Evolutionary conservation across 2,113 vertebrate genomes (phyloP).

Genomic region (Burhinus bistriatus): DNA sequence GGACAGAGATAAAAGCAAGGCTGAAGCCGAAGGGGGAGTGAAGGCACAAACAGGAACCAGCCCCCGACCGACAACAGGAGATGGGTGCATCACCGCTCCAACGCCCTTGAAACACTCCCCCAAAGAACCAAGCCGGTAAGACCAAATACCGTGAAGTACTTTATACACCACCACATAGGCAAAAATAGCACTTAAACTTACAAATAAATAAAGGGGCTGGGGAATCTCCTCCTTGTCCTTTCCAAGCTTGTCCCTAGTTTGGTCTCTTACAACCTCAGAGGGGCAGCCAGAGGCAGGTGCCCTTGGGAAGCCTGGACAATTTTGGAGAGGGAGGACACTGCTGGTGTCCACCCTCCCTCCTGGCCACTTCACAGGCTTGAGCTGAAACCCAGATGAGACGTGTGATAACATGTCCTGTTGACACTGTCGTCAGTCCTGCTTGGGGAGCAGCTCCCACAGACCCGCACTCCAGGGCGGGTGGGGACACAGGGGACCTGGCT

Average conservation of each 20-base stretch:
- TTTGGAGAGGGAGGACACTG: background rate
- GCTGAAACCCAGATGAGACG: background rate
- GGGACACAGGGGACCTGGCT: background rate
- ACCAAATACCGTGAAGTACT: background rate
- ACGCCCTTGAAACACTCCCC: background rate
- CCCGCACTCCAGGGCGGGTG: background rate
- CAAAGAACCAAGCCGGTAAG: background rate
- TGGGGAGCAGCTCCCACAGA: background rate
- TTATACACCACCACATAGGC: slow-evolving; percentile 21
- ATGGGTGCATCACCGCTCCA: background rate
- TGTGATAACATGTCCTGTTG: background rate
- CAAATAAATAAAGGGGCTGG: slow-evolving; percentile 51
- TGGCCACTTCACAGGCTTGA: background rate
- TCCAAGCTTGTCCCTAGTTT: background rate
- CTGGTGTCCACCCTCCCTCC: background rate
- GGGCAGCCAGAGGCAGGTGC: background rate
- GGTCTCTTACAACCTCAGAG: background rate
- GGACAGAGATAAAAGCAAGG: background rate
- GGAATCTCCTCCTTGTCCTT: slow-evolving; percentile 17
- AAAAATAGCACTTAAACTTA: slow-evolving; percentile 56
- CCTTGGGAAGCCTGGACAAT: background rate
- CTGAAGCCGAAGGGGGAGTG: background rate
- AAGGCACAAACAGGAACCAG: slow-evolving; percentile 47
- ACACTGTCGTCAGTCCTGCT: background rate
- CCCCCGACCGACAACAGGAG: background rate